phyloP scores from a whole-genome alignment of 35 echinoderm and acorn worm species.

The Patiria miniata region DNA sequence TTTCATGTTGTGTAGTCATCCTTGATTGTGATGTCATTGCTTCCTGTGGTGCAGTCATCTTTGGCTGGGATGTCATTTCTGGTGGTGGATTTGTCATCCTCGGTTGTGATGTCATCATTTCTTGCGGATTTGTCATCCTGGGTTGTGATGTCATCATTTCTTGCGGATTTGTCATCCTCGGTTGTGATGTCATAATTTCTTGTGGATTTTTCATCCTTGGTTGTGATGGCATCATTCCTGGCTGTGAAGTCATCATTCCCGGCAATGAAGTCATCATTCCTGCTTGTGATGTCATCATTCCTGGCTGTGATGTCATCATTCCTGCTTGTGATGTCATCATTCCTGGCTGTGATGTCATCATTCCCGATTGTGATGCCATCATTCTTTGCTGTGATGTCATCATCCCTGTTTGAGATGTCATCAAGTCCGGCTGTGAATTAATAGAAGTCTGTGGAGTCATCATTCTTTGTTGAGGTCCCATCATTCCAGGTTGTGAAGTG shows the following conservation, averaged over 20 bases:
- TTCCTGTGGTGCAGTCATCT: constrained; percentile 57
- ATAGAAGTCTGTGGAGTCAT: constrained; percentile 40
- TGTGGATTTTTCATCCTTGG: constrained; percentile 35
- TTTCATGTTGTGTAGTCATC: constrained; percentile 34
- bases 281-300: constrained; percentile 55
- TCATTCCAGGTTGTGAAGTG: constrained; percentile 32
- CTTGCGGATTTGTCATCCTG: constrained; percentile 38
- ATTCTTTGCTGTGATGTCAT: constrained; percentile 54
- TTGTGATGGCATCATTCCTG: constrained; percentile 65
- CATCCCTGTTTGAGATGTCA: constrained; percentile 59
- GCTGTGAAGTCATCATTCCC: constrained; percentile 66
- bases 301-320: constrained; percentile 58
- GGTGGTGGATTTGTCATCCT: constrained; percentile 65
- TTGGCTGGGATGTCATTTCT: neutral
- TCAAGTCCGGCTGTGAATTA: constrained; percentile 15
- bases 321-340: constrained; percentile 60
- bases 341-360: constrained; percentile 42
- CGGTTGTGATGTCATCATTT: constrained; percentile 67
- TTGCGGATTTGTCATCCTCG: constrained; percentile 49
- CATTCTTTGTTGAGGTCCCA: constrained; percentile 65
- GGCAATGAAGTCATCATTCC: constrained; percentile 46
- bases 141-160: constrained; percentile 56
- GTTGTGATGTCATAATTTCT: constrained; percentile 41
- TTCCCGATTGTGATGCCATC: constrained; percentile 45
- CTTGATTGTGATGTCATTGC: constrained; percentile 63